These are phyloP conservation scores for Limnephilus rhombicus DNA, from an alignment of 2,888 invertebrate genomes.

Conservation along the genomic window DNA sequence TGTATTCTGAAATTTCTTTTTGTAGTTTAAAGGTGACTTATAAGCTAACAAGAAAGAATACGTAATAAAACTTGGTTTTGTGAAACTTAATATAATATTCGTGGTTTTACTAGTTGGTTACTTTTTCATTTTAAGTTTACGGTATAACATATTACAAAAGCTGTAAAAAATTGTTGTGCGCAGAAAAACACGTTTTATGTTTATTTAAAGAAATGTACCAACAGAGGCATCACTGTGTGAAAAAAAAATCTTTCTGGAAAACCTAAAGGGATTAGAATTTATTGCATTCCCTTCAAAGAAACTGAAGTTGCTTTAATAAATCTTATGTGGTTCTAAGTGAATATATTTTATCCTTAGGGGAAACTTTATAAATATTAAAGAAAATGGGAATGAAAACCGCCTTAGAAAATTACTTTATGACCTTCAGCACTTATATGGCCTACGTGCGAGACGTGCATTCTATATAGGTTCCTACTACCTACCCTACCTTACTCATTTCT, in stretches of 20 bases:
- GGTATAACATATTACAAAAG: not conserved
- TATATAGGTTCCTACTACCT: too few relatives aligned
- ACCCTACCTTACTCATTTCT: too few relatives aligned
- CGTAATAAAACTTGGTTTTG: not conserved
- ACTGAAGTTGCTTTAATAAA: not conserved
- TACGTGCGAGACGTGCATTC: not conserved
- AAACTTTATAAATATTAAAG: not conserved
- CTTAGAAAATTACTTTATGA: not conserved
- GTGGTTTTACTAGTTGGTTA: not conserved
- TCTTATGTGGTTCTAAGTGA: constrained; percentile 6
- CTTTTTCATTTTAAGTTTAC: not conserved
- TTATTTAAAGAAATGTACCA: not conserved
- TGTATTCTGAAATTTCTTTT: too few relatives aligned
- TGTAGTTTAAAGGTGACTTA: not conserved
- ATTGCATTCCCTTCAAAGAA: not conserved
- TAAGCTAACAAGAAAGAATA: not conserved
- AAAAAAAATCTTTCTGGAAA: not conserved
- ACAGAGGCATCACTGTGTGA: not conserved
- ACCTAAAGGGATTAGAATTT: not conserved
- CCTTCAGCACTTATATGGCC: not conserved
- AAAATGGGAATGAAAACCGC: not conserved
- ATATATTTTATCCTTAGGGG: not conserved
- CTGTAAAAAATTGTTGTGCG: not conserved
- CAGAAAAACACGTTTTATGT: not conserved
- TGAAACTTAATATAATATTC: not conserved